Evolutionary conservation across 2,113 vertebrate species (phyloP).

Genomic region (Anoplopoma fimbria): DNA sequence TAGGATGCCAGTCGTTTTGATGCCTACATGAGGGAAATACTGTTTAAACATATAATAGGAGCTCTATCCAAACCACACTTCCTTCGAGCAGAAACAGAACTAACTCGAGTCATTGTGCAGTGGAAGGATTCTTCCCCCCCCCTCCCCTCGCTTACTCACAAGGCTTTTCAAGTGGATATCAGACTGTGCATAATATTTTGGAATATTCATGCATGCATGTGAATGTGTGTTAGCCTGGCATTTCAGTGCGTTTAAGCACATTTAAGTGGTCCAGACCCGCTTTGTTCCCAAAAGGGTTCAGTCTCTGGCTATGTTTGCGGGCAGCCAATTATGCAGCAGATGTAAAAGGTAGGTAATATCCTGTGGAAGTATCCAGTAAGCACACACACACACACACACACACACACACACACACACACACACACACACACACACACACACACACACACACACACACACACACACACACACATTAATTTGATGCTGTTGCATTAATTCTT

Average conservation of each 20-base stretch:
- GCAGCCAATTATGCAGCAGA: slow-evolving; percentile 50
- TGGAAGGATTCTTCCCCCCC: not conserved
- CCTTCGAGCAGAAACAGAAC: not conserved
- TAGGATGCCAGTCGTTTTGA: not conserved
- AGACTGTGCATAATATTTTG: slow-evolving; percentile 34
- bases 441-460: not conserved
- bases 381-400: not conserved
- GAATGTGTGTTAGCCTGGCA: slow-evolving; percentile 24
- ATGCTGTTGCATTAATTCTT: slow-evolving; percentile 43
- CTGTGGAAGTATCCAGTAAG: slow-evolving; percentile 27
- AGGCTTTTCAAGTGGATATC: slow-evolving; percentile 48
- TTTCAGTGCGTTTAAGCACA: slow-evolving; percentile 35
- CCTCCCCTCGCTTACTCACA: slow-evolving; percentile 6
- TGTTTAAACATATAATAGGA: slow-evolving; percentile 43
- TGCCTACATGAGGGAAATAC: slow-evolving; percentile 32
- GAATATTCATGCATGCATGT: slow-evolving; percentile 48
- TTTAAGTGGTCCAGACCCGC: slow-evolving; percentile 45
- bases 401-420: not conserved
- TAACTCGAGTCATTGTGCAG: not conserved
- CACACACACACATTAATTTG: slow-evolving; percentile 45
- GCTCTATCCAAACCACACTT: slow-evolving; percentile 12
- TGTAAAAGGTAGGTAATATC: slow-evolving; percentile 44
- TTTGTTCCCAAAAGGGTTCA: slow-evolving; percentile 28
- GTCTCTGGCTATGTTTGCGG: slow-evolving; percentile 30
- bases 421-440: slow-evolving; percentile 1